A percentile compares a stretch with the other conserved stretches of the same genome.
phyloP scores from a whole-genome alignment of 2,113 vertebrate genomes.

The Platysteira castanea region DNA sequence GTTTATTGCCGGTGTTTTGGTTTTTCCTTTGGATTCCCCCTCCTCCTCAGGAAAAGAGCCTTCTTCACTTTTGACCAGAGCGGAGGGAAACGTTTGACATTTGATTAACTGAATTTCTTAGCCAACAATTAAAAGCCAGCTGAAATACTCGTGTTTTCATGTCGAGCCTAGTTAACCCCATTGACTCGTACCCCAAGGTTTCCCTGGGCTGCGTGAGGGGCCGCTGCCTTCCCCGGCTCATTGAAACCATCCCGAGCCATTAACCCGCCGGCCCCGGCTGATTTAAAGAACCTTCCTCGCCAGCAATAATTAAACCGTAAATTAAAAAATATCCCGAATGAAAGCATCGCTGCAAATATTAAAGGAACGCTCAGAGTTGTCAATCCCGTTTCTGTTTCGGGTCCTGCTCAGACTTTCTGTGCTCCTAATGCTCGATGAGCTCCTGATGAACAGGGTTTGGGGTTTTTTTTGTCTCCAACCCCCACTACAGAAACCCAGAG shows the following conservation, averaged over 20 bases:
- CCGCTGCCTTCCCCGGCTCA: slow-evolving; percentile 4
- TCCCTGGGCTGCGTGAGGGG: background rate
- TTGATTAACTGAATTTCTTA: slow-evolving; percentile 64
- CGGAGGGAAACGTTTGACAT: background rate
- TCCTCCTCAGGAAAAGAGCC: background rate
- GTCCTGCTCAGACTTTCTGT: background rate
- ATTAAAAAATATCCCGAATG: background rate
- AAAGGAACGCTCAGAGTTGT: background rate
- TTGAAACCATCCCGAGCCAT: slow-evolving; percentile 47
- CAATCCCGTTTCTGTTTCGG: background rate
- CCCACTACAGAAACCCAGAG: background rate
- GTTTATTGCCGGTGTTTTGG: background rate
- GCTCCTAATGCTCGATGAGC: background rate
- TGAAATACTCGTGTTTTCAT: slow-evolving; percentile 51
- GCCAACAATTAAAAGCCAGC: slow-evolving; percentile 55
- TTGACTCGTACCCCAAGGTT: slow-evolving; percentile 45
- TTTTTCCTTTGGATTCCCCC: background rate
- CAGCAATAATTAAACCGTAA: background rate
- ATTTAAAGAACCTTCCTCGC: slow-evolving; percentile 15
- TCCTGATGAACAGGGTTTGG: background rate
- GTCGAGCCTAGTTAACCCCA: slow-evolving; percentile 53
- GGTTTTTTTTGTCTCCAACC: background rate
- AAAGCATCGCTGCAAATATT: background rate
- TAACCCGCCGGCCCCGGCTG: background rate
- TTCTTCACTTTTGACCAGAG: background rate